Evolutionary conservation across 2,797 vertebrate species (phyloP).

Genomic region (Amphiprion clarkii): DNA sequence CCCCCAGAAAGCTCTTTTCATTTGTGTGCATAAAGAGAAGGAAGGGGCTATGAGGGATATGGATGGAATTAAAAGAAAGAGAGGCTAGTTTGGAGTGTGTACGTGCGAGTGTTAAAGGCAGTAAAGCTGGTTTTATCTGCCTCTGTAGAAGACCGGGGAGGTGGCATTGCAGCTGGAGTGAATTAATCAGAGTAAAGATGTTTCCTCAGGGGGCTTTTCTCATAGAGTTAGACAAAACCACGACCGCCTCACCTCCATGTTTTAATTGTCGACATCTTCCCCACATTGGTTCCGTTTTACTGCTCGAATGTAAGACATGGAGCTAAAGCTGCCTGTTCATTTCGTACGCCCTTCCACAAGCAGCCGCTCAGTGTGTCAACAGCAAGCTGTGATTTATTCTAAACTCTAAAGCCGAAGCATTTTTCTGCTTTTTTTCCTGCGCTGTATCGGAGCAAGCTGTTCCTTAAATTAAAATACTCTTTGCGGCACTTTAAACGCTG

Average conservation of each 20-base stretch:
- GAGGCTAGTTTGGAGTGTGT: conserved; percentile 4
- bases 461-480: conserved; percentile 45
- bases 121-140: conserved; percentile 52
- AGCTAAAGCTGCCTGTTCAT: conserved; percentile 17
- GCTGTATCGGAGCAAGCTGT: conserved; percentile 17
- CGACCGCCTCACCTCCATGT: conserved; percentile 13
- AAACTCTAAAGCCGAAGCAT: neutral
- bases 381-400: neutral
- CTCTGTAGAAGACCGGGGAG: conserved; percentile 38
- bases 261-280: conserved; percentile 36
- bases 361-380: conserved; percentile 22
- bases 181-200: conserved; percentile 69
- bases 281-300: conserved; percentile 32
- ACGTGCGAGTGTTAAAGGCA: neutral
- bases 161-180: conserved; percentile 49
- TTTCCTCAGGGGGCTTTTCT: conserved; percentile 42
- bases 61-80: neutral
- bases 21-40: conserved; percentile 8
- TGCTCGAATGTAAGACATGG: neutral
- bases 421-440: conserved; percentile 4
- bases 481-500: conserved; percentile 20
- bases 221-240: conserved; percentile 40
- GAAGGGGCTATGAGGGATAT: conserved; percentile 9
- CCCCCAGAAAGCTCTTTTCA: conserved; percentile 26
- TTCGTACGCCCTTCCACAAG: conserved; percentile 8